Base-by-base conservation (phyloP, 2,888 invertebrate genomes). In the Drosophila colorata region DNA sequence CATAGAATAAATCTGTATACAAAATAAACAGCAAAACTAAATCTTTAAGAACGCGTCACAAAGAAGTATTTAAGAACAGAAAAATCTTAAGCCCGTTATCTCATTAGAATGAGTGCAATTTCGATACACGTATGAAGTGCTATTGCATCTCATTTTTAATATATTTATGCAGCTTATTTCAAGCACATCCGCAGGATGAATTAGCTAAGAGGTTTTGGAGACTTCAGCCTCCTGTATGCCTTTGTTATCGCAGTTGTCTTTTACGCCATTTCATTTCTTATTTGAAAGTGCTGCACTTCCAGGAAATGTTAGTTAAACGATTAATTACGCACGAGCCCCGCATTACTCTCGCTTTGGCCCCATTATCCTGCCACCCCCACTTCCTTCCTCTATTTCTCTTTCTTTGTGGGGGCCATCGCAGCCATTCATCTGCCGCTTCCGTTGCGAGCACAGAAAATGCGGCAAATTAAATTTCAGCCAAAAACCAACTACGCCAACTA, bases 381-480 rank as follows among this genome's bases (percentile, higher is more conserved):
- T 16, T 23, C 14, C 33, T 7, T 43, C 9, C 14, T 7, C 9
- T 23, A 16, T 47, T 28, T 31, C 23, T 44, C 11, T 13, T 33
- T 33, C 28, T 13, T 13, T 33, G 33, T 11, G 23, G 44, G 13
- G 44, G 41, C 25, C 53, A 41, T 13, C 37, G 76, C 71, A 58
- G 67, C 56, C 67, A 71, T 74, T 74, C 55, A 69, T 73, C 77
- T 76, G 76, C 77, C 77, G 77, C 48, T 74, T 68, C 66, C 67
- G 69, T 28, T 51, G 61, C 70, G 70, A 59, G 35, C 69, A 40
- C 71, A 63, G 72, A 67, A 71, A 78, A 82, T 77, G 73, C 64
- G 78, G 75, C 65, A 82, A 83, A 87, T 84, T 87, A 70, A 87
- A 85, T 84, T 87, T 85, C 58, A 72, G 75, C 72, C 77, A 77